A percentile compares a stretch with the other conserved stretches of the same genome.
Conservation (phyloP, 2,113 vertebrate genomes). For the Silurus asotus region DNA sequence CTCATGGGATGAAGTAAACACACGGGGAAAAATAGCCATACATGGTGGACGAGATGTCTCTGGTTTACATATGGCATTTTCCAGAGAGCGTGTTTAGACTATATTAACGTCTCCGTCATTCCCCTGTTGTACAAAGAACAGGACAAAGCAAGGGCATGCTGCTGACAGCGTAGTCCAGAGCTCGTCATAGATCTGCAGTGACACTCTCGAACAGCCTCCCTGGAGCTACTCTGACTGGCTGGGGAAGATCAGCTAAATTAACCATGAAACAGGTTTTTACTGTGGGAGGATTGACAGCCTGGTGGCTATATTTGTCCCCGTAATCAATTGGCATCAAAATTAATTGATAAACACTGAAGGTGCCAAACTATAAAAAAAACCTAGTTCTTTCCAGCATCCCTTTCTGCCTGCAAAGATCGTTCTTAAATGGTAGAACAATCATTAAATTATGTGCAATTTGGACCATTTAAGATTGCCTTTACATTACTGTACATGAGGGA, state of each 20-base stretch:
- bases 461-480: background rate
- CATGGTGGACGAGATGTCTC: slow-evolving; percentile 48
- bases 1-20: slow-evolving; percentile 50
- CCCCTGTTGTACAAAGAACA: slow-evolving; percentile 29
- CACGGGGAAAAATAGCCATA: slow-evolving; percentile 48
- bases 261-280: slow-evolving; percentile 41
- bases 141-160: slow-evolving; percentile 23
- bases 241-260: slow-evolving; percentile 41
- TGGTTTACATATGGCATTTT: slow-evolving; percentile 43
- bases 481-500: background rate
- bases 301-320: slow-evolving; percentile 20
- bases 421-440: background rate
- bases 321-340: slow-evolving; percentile 24
- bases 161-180: background rate
- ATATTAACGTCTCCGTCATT: slow-evolving; percentile 13
- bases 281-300: slow-evolving; percentile 26
- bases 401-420: background rate
- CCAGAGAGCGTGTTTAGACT: slow-evolving; percentile 42
- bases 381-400: background rate
- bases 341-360: slow-evolving; percentile 32
- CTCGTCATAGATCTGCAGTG: slow-evolving; percentile 13
- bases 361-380: background rate
- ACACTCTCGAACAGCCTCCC: background rate
- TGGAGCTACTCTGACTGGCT: slow-evolving; percentile 9
- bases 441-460: background rate